phyloP scores from a whole-genome alignment of 2,113 vertebrate genomes.

The Eulemur macaco region DNA sequence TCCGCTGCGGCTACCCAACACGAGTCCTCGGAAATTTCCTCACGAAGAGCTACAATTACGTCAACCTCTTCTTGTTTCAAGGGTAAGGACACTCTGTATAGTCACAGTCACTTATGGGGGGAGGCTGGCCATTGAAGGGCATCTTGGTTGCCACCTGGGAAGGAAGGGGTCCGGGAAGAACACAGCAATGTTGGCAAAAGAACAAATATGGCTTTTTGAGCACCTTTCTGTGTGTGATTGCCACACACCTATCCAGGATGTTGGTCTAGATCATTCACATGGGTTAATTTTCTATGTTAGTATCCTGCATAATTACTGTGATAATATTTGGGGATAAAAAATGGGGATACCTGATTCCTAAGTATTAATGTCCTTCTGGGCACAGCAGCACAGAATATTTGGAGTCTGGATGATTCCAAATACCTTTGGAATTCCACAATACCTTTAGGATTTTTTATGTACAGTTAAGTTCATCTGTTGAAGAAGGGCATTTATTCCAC shows the following conservation, averaged over 20 bases:
- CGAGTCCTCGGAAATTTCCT: constrained; percentile 99
- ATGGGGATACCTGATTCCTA: not conserved
- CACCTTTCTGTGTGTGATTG: not conserved
- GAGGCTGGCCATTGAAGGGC: not conserved
- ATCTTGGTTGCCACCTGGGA: not conserved
- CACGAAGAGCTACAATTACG: constrained; percentile 99
- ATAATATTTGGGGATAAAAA: not conserved
- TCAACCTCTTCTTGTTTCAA: constrained; percentile 99
- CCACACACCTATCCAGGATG: not conserved
- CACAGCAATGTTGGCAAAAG: not conserved
- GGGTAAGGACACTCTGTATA: constrained; percentile 87
- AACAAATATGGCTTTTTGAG: not conserved
- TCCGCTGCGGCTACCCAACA: constrained; percentile 98
- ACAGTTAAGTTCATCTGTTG: not conserved
- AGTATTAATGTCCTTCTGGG: not conserved
- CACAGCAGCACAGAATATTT: not conserved
- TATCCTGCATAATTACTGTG: not conserved
- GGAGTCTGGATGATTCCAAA: not conserved
- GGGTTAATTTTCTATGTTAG: not conserved
- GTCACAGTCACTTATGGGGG: fast-evolving
- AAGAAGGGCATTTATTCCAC: not conserved
- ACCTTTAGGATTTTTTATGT: not conserved
- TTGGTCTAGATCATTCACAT: not conserved
- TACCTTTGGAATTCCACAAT: not conserved
- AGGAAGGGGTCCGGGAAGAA: not conserved